Conservation (phyloP, 1,140 invertebrate genomes). For the Prorops nasuta region DNA sequence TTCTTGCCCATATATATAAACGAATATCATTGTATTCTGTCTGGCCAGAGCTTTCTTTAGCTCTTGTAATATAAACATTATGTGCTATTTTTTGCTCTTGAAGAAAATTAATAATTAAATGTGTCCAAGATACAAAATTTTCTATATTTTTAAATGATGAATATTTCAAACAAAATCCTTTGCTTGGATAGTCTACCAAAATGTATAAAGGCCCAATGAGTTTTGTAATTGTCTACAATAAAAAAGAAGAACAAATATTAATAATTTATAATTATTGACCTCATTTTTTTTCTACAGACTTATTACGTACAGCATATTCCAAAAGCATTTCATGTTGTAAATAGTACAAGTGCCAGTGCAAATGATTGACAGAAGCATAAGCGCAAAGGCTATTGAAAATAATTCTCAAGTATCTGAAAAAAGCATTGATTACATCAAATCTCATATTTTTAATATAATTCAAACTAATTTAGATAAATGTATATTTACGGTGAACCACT, state of each 20-base stretch:
- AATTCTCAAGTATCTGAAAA: slow-evolving; percentile 58
- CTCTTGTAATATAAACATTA: slow-evolving; percentile 68
- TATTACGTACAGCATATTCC: slow-evolving; percentile 62
- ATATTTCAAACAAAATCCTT: slow-evolving; percentile 66
- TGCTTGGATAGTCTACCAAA: slow-evolving; percentile 59
- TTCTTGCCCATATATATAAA: slow-evolving; percentile 66
- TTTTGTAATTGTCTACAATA: slow-evolving; percentile 56
- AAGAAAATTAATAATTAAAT: slow-evolving; percentile 57
- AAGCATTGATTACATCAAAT: neutral
- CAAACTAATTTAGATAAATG: neutral
- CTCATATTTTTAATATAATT: neutral
- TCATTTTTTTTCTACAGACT: too few species aligned
- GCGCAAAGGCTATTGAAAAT: slow-evolving; percentile 78
- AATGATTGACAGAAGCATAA: slow-evolving; percentile 78
- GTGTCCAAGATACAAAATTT: slow-evolving; percentile 46
- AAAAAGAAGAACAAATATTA: slow-evolving; percentile 12
- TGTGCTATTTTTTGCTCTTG: slow-evolving; percentile 63
- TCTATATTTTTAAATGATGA: slow-evolving; percentile 40
- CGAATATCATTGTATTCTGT: slow-evolving; percentile 50
- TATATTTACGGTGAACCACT: slow-evolving; percentile 56
- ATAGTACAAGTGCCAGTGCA: slow-evolving; percentile 76
- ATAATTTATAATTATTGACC: slow-evolving; percentile 3
- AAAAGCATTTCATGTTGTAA: slow-evolving; percentile 63
- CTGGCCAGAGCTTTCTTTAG: slow-evolving; percentile 33
- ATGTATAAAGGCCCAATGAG: slow-evolving; percentile 56